phyloP scores from a whole-genome alignment of 2,888 invertebrate genomes.

The Zygaena filipendulae region DNA sequence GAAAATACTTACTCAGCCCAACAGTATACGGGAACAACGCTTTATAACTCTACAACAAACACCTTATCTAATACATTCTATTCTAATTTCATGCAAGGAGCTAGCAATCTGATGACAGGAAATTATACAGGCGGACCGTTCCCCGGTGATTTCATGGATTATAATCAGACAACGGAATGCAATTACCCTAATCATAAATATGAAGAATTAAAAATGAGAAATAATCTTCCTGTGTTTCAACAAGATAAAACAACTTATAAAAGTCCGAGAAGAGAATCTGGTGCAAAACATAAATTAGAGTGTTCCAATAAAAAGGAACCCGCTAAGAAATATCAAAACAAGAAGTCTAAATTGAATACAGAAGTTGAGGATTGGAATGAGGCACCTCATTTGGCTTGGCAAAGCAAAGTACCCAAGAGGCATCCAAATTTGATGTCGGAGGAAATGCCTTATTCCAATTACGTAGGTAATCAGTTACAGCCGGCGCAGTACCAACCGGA shows the following conservation, averaged over 20 bases:
- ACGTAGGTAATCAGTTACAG: slow-evolving; percentile 52
- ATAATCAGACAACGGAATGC: slow-evolving; percentile 51
- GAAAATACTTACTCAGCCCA: slow-evolving; percentile 50
- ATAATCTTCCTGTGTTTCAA: slow-evolving; percentile 35
- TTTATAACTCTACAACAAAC: slow-evolving; percentile 54
- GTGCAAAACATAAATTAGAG: slow-evolving; percentile 56
- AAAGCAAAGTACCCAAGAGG: slow-evolving; percentile 45
- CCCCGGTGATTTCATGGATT: slow-evolving; percentile 52
- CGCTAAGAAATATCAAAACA: slow-evolving; percentile 52
- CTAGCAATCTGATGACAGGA: slow-evolving; percentile 46
- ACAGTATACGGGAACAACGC: slow-evolving; percentile 51
- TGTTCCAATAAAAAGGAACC: slow-evolving; percentile 60
- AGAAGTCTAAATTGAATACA: slow-evolving; percentile 39
- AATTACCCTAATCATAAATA: slow-evolving; percentile 55
- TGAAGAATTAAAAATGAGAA: slow-evolving; percentile 53
- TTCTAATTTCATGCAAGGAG: slow-evolving; percentile 53
- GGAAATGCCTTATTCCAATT: slow-evolving; percentile 50
- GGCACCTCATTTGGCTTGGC: slow-evolving; percentile 43
- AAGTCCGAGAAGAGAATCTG: slow-evolving; percentile 43
- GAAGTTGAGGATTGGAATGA: slow-evolving; percentile 57
- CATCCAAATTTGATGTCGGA: slow-evolving; percentile 45
- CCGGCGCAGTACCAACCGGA: slow-evolving; percentile 52
- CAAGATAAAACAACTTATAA: slow-evolving; percentile 48
- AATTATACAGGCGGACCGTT: slow-evolving; percentile 50
- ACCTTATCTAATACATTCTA: slow-evolving; percentile 60